Conservation (phyloP, 2,797 vertebrate genomes). For the Cygnus olor region DNA sequence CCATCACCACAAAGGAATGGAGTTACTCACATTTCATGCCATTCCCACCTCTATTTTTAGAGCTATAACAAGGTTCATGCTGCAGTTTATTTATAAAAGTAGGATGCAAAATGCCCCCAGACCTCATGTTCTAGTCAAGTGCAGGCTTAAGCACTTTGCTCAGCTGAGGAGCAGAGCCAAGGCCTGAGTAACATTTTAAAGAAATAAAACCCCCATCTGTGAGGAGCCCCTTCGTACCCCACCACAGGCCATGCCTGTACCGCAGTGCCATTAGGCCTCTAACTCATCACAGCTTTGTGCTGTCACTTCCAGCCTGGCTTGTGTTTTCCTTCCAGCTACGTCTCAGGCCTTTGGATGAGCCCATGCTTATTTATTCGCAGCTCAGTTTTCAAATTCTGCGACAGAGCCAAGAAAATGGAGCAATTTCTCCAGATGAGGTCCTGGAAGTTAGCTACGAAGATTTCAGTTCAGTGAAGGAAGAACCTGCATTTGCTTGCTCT, state of each 20-base stretch:
- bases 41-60: neutral
- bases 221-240: neutral
- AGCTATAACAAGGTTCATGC: neutral
- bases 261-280: accelerated
- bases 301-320: neutral
- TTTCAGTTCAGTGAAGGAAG: neutral
- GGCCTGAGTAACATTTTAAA: neutral
- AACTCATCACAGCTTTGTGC: neutral
- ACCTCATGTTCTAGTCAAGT: neutral
- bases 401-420: constrained; percentile 10
- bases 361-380: neutral
- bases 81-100: neutral
- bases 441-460: constrained; percentile 17
- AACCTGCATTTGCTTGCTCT: neutral
- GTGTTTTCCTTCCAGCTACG: neutral
- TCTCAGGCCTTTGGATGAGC: neutral
- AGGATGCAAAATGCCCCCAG: neutral
- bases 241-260: neutral
- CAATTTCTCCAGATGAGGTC: constrained; percentile 29
- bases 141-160: neutral
- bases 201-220: neutral
- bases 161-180: neutral
- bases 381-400: constrained; percentile 41
- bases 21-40: neutral
- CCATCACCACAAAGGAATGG: neutral